phyloP scores from a whole-genome alignment of 1,140 invertebrate species.

The Orchestia grillus region DNA sequence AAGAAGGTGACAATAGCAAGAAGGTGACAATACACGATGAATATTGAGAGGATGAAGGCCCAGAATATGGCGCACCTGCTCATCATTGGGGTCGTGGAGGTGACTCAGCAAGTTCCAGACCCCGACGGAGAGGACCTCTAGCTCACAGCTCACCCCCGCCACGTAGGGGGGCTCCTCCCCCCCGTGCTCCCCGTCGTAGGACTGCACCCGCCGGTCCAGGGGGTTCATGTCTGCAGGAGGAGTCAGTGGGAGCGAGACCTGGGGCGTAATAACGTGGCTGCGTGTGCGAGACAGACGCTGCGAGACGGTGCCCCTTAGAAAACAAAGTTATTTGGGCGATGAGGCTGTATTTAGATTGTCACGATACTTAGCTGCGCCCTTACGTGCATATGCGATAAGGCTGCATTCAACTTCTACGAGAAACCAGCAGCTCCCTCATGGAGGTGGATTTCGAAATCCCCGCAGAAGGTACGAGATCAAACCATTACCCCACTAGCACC shows the following conservation, averaged over 20 bases:
- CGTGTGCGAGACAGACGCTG: too few relatives aligned
- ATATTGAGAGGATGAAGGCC: not conserved
- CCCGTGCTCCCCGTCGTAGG: not conserved
- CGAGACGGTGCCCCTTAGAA: too few relatives aligned
- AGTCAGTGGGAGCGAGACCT: not conserved
- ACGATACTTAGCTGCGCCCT: too few relatives aligned
- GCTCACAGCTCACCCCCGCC: slow-evolving; percentile 30
- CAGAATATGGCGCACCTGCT: not conserved
- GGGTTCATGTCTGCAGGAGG: slow-evolving; percentile 20
- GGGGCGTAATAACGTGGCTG: too few relatives aligned
- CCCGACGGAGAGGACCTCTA: not conserved
- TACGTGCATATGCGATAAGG: too few relatives aligned
- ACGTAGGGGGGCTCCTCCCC: slow-evolving; percentile 29
- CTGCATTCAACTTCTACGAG: too few relatives aligned
- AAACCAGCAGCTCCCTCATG: too few relatives aligned
- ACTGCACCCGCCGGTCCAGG: slow-evolving; percentile 15
- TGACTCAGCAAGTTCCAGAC: slow-evolving; percentile 36
- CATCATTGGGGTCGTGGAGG: slow-evolving; percentile 20
- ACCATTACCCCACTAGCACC: too few relatives aligned
- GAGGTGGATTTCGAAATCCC: too few relatives aligned
- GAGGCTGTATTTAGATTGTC: too few relatives aligned
- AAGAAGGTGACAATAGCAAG: not conserved
- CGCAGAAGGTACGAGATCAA: too few relatives aligned
- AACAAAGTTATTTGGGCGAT: too few relatives aligned
- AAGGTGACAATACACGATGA: not conserved